Evolutionary conservation across 2,113 vertebrate genomes (phyloP), one percentile per base, ranked within the genome.

Genomic region (Thomomys bottae): DNA sequence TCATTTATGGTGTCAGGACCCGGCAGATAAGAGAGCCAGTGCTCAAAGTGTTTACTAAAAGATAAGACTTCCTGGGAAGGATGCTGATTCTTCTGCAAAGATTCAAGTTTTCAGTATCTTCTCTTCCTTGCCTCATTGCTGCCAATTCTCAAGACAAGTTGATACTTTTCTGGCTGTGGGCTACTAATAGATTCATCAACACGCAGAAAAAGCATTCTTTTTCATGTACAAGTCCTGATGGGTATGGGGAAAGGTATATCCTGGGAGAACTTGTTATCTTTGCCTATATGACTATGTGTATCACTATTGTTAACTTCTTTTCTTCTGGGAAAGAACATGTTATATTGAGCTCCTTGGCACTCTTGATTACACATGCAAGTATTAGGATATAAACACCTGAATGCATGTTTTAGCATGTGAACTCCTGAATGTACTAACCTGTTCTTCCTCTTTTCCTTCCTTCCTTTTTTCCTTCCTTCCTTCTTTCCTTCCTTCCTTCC

Each of bases 21-120:
- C 73, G 73, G 20, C 63, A 76, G 8, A 90, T 97, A 45, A 4
- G 57, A 59, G 90, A 95, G 8, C 8, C 10, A 30, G 87, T 96
- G 23, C 66, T 94, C 42, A 26, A 0, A 4, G 36, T 66, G 4
- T 90, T 92, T 57, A 71, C 7, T 38, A 86, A 88, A 57, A 90
- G 45, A 23, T 90, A 72, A 72, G 77, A 88, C 4, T 38, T 23
- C 70, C n/a, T n/a, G n/a, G n/a, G n/a, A n/a, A n/a, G n/a, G n/a
- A n/a, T n/a, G n/a, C n/a, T n/a, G n/a, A n/a, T n/a, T n/a, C n/a
- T n/a, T n/a, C n/a, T n/a, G n/a, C n/a, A n/a, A n/a, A n/a, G n/a
- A n/a, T n/a, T n/a, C n/a, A n/a, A n/a, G n/a, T n/a, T n/a, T n/a
- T n/a, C n/a, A n/a, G n/a, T n/a, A 45, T 64, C 32, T 72, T 12